These are phyloP conservation scores for Marcusenius ussheri DNA, from an alignment of 2,113 vertebrate species.

Conservation along the genomic window DNA sequence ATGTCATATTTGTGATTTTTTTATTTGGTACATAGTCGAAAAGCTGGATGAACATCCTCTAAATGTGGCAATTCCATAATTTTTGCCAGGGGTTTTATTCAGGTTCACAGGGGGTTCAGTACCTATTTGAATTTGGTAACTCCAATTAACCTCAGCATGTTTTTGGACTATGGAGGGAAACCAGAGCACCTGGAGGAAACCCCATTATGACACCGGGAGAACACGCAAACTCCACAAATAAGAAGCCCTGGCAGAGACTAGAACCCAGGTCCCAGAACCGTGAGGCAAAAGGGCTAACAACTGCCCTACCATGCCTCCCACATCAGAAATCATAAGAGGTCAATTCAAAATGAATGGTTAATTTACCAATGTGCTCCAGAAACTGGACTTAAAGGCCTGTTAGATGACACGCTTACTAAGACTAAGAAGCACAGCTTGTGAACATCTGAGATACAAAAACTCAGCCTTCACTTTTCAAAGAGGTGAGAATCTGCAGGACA, in stretches of 20 bases:
- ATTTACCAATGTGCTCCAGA: background rate
- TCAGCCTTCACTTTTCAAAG: background rate
- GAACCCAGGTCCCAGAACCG: too few species aligned
- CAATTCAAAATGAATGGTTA: background rate
- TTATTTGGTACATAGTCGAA: background rate
- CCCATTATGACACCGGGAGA: background rate
- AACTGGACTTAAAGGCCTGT: background rate
- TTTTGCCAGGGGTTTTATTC: background rate
- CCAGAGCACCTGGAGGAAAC: background rate
- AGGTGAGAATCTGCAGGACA: background rate
- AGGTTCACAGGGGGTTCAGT: background rate
- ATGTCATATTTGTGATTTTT: background rate
- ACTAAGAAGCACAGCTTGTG: background rate
- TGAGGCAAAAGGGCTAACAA: background rate
- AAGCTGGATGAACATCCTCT: background rate
- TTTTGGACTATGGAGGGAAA: too few species aligned
- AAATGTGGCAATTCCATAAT: background rate
- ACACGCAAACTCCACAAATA: background rate
- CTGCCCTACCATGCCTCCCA: background rate
- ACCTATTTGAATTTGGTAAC: too few species aligned
- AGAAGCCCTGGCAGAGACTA: too few species aligned
- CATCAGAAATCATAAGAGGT: background rate
- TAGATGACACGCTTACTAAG: background rate
- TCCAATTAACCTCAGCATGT: too few species aligned
- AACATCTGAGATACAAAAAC: background rate